Evolutionary conservation across 2,113 vertebrate genomes (phyloP).

Genomic region (Amia ocellicauda): DNA sequence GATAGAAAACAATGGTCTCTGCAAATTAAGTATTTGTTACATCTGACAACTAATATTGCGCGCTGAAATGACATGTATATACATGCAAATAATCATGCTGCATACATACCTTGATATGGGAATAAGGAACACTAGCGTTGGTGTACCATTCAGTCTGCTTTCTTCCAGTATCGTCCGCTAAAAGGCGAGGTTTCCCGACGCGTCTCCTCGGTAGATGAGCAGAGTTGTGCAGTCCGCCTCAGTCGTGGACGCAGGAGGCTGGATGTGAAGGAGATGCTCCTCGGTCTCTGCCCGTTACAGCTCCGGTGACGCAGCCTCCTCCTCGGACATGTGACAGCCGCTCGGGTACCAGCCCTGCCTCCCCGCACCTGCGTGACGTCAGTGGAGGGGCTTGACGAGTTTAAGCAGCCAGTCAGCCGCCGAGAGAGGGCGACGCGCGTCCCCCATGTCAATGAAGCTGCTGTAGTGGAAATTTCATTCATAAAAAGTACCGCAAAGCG

Average conservation of each 20-base stretch:
- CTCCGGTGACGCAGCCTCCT: slow-evolving; percentile 6
- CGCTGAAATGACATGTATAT: too few relatives aligned
- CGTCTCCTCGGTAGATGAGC: too few relatives aligned
- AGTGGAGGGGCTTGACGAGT: slow-evolving; percentile 50
- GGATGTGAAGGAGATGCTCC: background rate
- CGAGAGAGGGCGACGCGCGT: slow-evolving; percentile 4
- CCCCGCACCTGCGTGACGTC: slow-evolving; percentile 55
- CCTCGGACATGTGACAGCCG: slow-evolving; percentile 41
- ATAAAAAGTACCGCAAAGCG: slow-evolving; percentile 74
- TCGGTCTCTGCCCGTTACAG: background rate
- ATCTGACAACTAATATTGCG: too few relatives aligned
- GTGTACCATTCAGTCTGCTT: slow-evolving; percentile 14
- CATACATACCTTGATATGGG: too few relatives aligned
- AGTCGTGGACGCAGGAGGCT: background rate
- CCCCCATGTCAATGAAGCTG: slow-evolving; percentile 8
- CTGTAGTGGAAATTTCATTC: slow-evolving; percentile 70
- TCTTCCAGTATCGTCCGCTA: background rate
- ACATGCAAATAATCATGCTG: too few relatives aligned
- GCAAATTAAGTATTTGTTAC: too few relatives aligned
- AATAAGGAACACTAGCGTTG: background rate
- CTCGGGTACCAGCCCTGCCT: slow-evolving; percentile 43
- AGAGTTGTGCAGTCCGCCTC: background rate
- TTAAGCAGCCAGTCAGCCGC: slow-evolving; percentile 29
- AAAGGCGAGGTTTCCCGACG: background rate
- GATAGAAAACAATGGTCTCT: too few relatives aligned